Evolutionary conservation across 2,113 vertebrate species (phyloP).

Genomic region (Progne subis): DNA sequence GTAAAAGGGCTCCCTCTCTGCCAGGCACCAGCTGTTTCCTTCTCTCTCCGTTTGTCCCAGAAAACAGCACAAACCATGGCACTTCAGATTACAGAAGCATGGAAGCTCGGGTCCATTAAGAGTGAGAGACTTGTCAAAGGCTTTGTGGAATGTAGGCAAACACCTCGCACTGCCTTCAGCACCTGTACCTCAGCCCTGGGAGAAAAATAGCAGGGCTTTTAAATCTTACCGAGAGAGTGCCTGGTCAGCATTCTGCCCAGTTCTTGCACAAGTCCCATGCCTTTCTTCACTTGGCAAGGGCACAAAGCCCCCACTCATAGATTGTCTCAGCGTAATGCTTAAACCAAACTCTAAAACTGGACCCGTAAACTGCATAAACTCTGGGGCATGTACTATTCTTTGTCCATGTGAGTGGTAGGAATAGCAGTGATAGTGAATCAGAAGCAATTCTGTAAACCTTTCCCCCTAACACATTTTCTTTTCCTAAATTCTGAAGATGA

Average conservation of each 20-base stretch:
- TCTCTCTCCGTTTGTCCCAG: neutral
- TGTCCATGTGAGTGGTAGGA: neutral
- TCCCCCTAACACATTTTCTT: neutral
- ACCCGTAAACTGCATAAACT: neutral
- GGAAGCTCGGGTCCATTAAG: neutral
- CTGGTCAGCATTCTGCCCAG: neutral
- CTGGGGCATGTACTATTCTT: too few relatives aligned
- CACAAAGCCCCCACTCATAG: neutral
- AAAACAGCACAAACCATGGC: neutral
- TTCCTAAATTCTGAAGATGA: neutral
- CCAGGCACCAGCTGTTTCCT: neutral
- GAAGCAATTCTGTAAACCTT: neutral
- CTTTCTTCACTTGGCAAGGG: neutral
- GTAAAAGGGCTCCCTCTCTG: neutral
- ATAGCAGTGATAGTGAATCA: neutral
- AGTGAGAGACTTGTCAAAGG: rapidly evolving
- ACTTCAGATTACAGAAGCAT: neutral
- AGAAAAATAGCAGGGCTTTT: neutral
- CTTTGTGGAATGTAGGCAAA: neutral
- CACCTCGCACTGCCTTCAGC: neutral
- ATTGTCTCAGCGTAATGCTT: neutral
- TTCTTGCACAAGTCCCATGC: neutral
- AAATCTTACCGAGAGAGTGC: neutral
- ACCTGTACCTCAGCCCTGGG: neutral
- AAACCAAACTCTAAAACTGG: neutral